Percentiles rank a stretch among this genome's conserved stretches.
Conservation (phyloP, 2,888 invertebrate species). For the Yponomeuta plumbellus region DNA sequence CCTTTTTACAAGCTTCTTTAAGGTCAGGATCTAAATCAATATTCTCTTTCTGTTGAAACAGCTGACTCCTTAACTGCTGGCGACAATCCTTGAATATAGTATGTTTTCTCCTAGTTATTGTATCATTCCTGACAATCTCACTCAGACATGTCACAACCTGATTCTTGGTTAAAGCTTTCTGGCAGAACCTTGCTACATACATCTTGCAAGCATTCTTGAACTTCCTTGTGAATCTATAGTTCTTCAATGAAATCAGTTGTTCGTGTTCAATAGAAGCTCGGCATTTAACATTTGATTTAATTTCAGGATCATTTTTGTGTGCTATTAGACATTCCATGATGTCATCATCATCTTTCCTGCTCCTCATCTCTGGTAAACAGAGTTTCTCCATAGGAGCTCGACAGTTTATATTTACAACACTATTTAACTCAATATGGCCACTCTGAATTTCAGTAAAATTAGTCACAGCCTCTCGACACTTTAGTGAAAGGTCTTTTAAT, state of each 20-base stretch:
- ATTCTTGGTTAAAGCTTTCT: constrained; percentile 83
- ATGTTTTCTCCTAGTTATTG: constrained; percentile 84
- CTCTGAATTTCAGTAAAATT: constrained; percentile 94
- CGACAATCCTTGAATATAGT: constrained; percentile 92
- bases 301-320: constrained; percentile 91
- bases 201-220: constrained; percentile 96
- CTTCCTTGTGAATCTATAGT: constrained; percentile 94
- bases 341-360: constrained; percentile 87
- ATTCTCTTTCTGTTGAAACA: constrained; percentile 94
- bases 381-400: constrained; percentile 85
- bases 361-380: constrained; percentile 81
- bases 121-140: constrained; percentile 93
- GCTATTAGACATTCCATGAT: constrained; percentile 95
- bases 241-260: constrained; percentile 94
- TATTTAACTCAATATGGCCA: constrained; percentile 92
- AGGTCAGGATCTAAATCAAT: constrained; percentile 90
- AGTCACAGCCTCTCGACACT: constrained; percentile 86
- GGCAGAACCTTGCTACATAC: constrained; percentile 83
- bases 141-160: constrained; percentile 91
- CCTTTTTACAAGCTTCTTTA: constrained; percentile 86
- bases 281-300: constrained; percentile 88
- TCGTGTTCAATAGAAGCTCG: constrained; percentile 97
- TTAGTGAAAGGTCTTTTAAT: constrained; percentile 79
- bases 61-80: constrained; percentile 92
- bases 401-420: constrained; percentile 89